Conservation (phyloP, 2,888 invertebrate genomes). For the Callimorpha dominula region DNA sequence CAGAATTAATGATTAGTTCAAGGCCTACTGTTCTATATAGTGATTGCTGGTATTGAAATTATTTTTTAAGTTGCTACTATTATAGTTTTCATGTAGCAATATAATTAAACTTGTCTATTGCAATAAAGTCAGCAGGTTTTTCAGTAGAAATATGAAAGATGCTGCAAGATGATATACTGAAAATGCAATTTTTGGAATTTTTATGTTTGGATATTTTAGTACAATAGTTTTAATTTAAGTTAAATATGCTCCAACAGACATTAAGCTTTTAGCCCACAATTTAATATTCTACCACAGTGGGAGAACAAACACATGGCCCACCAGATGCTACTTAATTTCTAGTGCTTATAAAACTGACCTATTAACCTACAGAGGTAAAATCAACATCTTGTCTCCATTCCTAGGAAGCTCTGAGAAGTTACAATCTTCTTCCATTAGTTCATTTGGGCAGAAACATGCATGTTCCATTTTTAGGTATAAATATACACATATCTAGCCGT, state of each 20-base stretch:
- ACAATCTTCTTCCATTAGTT: too few species aligned
- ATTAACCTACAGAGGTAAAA: not conserved
- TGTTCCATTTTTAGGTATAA: too few species aligned
- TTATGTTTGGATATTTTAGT: too few species aligned
- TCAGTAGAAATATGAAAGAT: not conserved
- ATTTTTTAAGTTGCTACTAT: not conserved
- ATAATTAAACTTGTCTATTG: not conserved
- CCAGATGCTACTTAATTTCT: not conserved
- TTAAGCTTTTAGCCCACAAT: not conserved
- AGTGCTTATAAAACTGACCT: not conserved
- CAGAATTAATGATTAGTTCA: not conserved
- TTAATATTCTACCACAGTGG: not conserved
- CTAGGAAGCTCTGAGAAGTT: too few species aligned
- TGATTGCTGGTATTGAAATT: not conserved
- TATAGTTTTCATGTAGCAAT: not conserved
- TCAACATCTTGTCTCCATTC: not conserved
- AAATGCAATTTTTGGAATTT: not conserved
- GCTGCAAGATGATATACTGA: not conserved
- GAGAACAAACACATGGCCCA: not conserved
- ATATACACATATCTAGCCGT: too few species aligned
- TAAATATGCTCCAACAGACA: not conserved
- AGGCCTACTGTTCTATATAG: not conserved
- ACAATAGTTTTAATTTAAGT: not conserved
- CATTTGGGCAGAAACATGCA: too few species aligned
- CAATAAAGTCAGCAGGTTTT: not conserved